phyloP scores from a whole-genome alignment of 2,888 invertebrate species.

The Elysia crispata region DNA sequence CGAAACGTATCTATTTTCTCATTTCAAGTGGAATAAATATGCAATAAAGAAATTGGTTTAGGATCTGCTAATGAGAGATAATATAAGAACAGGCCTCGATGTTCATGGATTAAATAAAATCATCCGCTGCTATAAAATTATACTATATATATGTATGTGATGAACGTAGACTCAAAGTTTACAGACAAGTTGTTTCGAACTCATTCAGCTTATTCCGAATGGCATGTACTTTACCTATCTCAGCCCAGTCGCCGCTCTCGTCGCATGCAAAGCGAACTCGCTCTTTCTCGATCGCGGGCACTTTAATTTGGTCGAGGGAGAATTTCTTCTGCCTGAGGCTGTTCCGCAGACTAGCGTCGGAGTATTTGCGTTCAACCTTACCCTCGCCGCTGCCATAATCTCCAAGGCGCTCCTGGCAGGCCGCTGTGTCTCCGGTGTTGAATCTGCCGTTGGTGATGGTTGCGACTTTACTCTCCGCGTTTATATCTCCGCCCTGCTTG shows the following conservation, averaged over 20 bases:
- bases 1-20: no score
- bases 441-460: conserved; percentile 9
- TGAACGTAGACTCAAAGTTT: no score
- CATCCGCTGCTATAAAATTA: no score
- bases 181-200: no score
- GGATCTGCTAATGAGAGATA: no score
- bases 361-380: background rate
- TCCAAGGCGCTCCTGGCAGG: background rate
- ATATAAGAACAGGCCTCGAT: no score
- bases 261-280: conserved; percentile 47
- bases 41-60: no score
- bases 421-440: background rate
- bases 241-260: conserved; percentile 51
- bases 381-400: background rate
- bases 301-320: conserved; percentile 51
- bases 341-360: background rate
- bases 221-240: conserved; percentile 24
- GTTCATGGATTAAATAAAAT: no score
- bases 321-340: conserved; percentile 15
- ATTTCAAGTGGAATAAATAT: no score
- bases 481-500: no score
- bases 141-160: no score
- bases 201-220: no score
- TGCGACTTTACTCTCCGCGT: conserved; percentile 2
- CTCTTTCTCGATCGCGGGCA: conserved; percentile 50